These are phyloP conservation scores for Taurulus bubalis DNA, from an alignment of 2,113 vertebrate species.

Conservation along the genomic window DNA sequence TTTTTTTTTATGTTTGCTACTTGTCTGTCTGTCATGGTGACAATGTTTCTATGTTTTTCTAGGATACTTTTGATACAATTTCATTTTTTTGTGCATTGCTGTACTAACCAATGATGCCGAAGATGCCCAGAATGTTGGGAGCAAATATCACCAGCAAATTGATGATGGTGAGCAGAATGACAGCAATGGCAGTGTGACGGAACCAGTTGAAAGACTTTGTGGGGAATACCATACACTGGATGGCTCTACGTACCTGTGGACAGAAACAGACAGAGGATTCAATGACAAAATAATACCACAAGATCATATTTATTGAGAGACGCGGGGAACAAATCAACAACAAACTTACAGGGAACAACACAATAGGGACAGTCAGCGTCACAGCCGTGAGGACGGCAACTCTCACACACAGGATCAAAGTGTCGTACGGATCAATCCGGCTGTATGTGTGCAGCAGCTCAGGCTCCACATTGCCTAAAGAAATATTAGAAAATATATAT, in stretches of 20 bases:
- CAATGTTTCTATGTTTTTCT: background rate
- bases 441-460: conserved; percentile 97
- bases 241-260: conserved; percentile 92
- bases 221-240: conserved; percentile 94
- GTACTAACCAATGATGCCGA: conserved; percentile 93
- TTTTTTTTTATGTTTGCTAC: background rate
- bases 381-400: conserved; percentile 96
- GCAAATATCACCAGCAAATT: conserved; percentile 98
- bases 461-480: conserved; percentile 88
- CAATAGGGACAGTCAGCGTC: conserved; percentile 96
- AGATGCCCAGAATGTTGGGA: conserved; percentile 97
- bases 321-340: background rate
- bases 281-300: background rate
- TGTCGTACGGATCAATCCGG: conserved; percentile 91
- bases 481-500: background rate
- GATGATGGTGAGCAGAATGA: conserved; percentile 89
- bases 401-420: conserved; percentile 94
- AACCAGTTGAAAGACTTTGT: conserved; percentile 94
- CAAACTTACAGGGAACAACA: conserved; percentile 93
- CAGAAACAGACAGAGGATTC: background rate
- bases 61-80: background rate
- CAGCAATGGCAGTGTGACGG: conserved; percentile 88
- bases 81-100: background rate
- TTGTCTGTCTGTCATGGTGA: background rate
- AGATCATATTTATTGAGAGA: background rate